Evolutionary conservation across 1,140 invertebrate genomes (phyloP).

Genomic region (Pristionchus pacificus): DNA sequence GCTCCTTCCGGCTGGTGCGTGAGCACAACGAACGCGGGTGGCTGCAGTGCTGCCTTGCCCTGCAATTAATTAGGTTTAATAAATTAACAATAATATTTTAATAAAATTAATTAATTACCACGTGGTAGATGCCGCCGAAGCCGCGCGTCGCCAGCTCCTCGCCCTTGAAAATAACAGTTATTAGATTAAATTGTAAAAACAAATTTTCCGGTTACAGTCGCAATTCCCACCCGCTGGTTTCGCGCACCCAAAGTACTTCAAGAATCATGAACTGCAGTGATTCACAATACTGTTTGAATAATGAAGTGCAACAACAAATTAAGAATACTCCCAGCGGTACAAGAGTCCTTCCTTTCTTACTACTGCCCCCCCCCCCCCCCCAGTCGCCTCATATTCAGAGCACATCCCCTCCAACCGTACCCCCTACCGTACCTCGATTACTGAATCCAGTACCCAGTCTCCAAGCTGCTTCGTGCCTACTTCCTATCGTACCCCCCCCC

Average conservation of each 20-base stretch:
- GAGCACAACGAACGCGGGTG: slow-evolving; percentile 75
- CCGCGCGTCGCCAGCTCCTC: slow-evolving; percentile 43
- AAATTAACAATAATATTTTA: no score
- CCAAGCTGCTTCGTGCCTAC: not conserved
- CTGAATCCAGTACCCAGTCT: not conserved
- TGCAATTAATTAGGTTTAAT: no score
- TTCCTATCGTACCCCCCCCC: not conserved
- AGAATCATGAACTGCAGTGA: no score
- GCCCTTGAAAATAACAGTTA: slow-evolving; percentile 30
- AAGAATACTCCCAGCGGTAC: no score
- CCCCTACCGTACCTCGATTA: not conserved
- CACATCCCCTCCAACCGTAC: not conserved
- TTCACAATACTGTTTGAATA: no score
- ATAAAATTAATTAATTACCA: no score
- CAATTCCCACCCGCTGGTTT: slow-evolving; percentile 44
- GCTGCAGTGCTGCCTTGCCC: slow-evolving; percentile 71
- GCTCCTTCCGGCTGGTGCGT: slow-evolving; percentile 68
- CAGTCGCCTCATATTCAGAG: slow-evolving; percentile 21
- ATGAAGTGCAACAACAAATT: no score
- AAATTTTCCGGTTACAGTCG: not conserved
- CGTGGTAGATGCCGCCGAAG: slow-evolving; percentile 72
- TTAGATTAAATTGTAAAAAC: not conserved
- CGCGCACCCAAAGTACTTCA: slow-evolving; percentile 25
- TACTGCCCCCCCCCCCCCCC: no score
- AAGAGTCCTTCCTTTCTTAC: no score